Base-by-base conservation (phyloP, 1,140 invertebrate species). In the Apis florea region DNA sequence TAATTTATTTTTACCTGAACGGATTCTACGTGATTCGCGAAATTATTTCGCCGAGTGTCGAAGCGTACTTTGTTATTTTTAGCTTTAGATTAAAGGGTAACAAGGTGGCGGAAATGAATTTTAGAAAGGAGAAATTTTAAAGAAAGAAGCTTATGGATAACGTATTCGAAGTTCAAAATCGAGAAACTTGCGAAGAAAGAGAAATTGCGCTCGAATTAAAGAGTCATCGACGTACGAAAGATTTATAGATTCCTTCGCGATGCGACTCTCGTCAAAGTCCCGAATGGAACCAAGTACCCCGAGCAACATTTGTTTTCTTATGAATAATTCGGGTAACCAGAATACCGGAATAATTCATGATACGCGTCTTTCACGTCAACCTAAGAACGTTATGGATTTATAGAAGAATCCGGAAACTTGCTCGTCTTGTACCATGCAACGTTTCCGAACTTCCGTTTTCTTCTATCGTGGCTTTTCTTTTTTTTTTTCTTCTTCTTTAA, bases 281-380 rank as follows among this genome's bases (percentile, higher is more conserved):
- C 21, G 56, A 47, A 54, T 64, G 12, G 26, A 53, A 24, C n/a
- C 26, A 47, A 74, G 40, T 68, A 51, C 61, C 19, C n/a, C 47
- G 24, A 31, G 17, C 72, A 40, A 59, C 79, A 68, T 74, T 74
- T 68, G 64, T 81, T 81, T 75, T 82, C 80, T 77, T 77, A 69
- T 82, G 80, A 82, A 82, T 82, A 82, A 82, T 77, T 82, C 74
- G 11, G n/a, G 24, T 17, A 68, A 59, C 40, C 79, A 51, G 71
- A 64, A 73, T 61, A 67, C 47, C 21, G 24, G 80, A 82, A 82
- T 82, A 77, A 82, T 82, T 82, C 74, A 82, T 82, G 80, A 81
- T 51, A 47, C n/a, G 63, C 75, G 63, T 31, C n/a, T 71, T 26
- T n/a, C 77, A 26, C 31, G 69, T 73, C 51, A 66, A 54, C 40